These are phyloP conservation scores for Colinus virginianus DNA, from an alignment of 2,113 vertebrate genomes.

Conservation along the genomic window DNA sequence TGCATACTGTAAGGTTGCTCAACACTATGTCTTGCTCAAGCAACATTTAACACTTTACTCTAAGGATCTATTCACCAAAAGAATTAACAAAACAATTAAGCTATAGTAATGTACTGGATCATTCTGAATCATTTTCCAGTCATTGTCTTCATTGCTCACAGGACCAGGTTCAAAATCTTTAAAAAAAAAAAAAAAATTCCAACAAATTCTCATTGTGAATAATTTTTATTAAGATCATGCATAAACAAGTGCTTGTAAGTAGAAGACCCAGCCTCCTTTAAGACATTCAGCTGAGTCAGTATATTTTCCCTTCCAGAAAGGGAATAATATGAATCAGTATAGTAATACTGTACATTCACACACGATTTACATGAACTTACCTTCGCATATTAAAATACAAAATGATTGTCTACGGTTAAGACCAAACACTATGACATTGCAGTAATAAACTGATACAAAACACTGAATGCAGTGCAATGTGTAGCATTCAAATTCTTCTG, in stretches of 20 bases:
- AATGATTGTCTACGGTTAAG: constrained; percentile 75
- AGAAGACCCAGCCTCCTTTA: not conserved
- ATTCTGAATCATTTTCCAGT: not conserved
- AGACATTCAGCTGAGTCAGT: not conserved
- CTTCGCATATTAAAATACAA: constrained; percentile 75
- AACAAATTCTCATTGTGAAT: not conserved
- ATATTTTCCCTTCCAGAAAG: not conserved
- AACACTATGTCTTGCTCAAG: not conserved
- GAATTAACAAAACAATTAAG: not conserved
- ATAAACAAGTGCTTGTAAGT: not conserved
- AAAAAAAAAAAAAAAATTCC: not conserved
- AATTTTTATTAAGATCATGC: not conserved
- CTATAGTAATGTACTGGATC: not conserved
- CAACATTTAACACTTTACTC: not conserved
- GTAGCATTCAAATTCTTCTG: constrained; percentile 78
- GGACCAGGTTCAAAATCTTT: not conserved
- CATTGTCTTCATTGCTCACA: not conserved
- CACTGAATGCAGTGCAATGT: constrained; percentile 79
- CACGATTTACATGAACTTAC: constrained; percentile 76
- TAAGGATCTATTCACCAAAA: not conserved
- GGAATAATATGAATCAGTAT: constrained; percentile 1
- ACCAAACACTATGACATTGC: constrained; percentile 76
- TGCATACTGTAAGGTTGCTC: not conserved
- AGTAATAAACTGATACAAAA: constrained; percentile 71
- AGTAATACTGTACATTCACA: constrained; percentile 64